Percentiles rank a stretch among this genome's conserved stretches.
phyloP scores from a whole-genome alignment of 2,113 vertebrate genomes.

The Pteruthius melanotis region DNA sequence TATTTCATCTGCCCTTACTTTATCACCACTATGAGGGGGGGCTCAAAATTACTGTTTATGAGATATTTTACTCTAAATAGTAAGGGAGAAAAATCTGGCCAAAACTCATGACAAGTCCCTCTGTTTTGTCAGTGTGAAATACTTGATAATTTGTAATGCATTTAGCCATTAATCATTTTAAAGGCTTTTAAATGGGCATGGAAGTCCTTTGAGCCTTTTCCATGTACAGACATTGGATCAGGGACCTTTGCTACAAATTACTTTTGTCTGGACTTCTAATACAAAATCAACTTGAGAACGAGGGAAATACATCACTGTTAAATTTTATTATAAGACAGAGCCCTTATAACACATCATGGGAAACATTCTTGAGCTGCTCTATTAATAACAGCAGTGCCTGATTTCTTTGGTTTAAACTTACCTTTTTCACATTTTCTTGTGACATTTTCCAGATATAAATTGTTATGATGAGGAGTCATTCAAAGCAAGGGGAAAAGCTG shows the following conservation, averaged over 20 bases:
- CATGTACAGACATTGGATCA: conserved; percentile 57
- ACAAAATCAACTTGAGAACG: conserved; percentile 72
- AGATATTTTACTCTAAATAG: conserved; percentile 1
- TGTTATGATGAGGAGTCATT: conserved; percentile 80
- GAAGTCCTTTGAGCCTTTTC: conserved; percentile 59
- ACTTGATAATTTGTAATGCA: conserved; percentile 64
- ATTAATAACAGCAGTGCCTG: conserved; percentile 75
- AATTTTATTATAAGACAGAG: conserved; percentile 67
- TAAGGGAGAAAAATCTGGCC: neutral
- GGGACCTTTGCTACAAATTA: conserved; percentile 70
- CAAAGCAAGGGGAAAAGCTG: conserved; percentile 66
- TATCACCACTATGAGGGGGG: neutral
- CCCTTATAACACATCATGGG: conserved; percentile 72
- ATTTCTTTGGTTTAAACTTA: conserved; percentile 76
- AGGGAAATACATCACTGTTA: conserved; percentile 72
- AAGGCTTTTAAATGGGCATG: conserved; percentile 69
- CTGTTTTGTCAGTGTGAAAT: conserved; percentile 58
- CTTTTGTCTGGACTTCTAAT: conserved; percentile 75
- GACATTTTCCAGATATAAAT: conserved; percentile 86
- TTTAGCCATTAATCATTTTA: conserved; percentile 68
- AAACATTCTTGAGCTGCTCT: conserved; percentile 71
- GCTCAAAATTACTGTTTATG: neutral
- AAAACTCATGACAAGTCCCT: conserved; percentile 5
- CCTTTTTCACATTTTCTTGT: conserved; percentile 74
- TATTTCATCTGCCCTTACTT: neutral